Evolutionary conservation across 2,113 vertebrate genomes (phyloP).

Genomic region (Shinisaurus crocodilurus): DNA sequence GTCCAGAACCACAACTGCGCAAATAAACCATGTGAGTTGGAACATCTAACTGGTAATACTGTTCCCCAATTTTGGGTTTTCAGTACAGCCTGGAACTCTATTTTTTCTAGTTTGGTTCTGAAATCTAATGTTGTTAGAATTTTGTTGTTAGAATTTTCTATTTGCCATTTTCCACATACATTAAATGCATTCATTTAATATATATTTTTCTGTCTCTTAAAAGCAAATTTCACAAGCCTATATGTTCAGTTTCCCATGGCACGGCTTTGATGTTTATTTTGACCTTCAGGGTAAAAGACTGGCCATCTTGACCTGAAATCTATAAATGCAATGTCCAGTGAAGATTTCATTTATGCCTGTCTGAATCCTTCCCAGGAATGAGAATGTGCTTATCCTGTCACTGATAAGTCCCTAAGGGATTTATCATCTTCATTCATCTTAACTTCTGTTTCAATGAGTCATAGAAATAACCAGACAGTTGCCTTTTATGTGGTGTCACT

Average conservation of each 20-base stretch:
- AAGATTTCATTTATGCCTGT: slow-evolving; percentile 64
- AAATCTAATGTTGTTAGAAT: too few relatives aligned
- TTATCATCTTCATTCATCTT: slow-evolving; percentile 46
- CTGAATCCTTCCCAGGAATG: slow-evolving; percentile 38
- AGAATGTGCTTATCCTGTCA: slow-evolving; percentile 45
- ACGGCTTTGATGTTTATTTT: slow-evolving; percentile 12
- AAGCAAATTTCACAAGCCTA: slow-evolving; percentile 31
- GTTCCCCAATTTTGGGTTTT: background rate
- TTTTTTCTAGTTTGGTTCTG: too few relatives aligned
- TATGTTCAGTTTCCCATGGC: background rate
- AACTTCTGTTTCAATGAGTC: slow-evolving; percentile 43
- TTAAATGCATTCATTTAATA: rapidly evolving
- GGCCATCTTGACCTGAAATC: slow-evolving; percentile 53
- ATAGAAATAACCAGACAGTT: slow-evolving; percentile 22
- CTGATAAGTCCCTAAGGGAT: slow-evolving; percentile 45
- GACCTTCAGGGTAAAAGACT: slow-evolving; percentile 54
- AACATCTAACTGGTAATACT: background rate
- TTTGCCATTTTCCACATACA: background rate
- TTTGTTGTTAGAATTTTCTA: background rate
- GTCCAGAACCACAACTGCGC: background rate
- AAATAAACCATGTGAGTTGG: background rate
- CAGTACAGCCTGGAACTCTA: too few relatives aligned
- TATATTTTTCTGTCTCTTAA: slow-evolving; percentile 13
- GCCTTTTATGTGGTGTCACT: slow-evolving; percentile 38
- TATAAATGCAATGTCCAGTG: slow-evolving; percentile 9